phyloP scores from a whole-genome alignment of 2,113 vertebrate genomes.

The Eretmochelys imbricata region DNA sequence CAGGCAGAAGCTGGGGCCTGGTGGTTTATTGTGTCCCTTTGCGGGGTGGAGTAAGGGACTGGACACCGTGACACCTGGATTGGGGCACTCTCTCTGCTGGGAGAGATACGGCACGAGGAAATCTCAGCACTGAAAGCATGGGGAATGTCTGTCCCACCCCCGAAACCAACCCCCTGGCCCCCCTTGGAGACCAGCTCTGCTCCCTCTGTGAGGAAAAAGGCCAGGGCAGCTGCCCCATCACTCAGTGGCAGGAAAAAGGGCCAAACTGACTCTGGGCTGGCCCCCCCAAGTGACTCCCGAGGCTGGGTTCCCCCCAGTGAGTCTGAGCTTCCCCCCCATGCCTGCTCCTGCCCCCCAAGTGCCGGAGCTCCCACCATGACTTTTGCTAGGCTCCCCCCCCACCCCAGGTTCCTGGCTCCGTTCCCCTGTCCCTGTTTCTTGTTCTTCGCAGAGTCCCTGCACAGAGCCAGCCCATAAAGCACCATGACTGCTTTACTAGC shows the following conservation, averaged over 20 bases:
- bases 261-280: background rate
- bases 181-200: background rate
- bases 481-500: background rate
- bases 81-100: background rate
- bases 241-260: background rate
- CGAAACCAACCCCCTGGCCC: background rate
- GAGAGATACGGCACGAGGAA: background rate
- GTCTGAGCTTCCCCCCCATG: too few species aligned
- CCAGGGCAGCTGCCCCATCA: too few species aligned
- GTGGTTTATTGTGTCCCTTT: background rate
- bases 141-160: too few species aligned
- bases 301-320: too few species aligned
- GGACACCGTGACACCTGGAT: background rate
- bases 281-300: too few species aligned
- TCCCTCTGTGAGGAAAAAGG: background rate
- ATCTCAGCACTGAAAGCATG: background rate
- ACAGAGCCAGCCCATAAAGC: background rate
- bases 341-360: too few species aligned
- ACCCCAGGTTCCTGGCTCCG: background rate
- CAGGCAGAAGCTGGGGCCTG: background rate
- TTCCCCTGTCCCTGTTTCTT: background rate
- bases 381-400: background rate
- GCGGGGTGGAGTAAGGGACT: background rate
- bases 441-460: background rate
- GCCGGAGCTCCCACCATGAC: background rate